phyloP scores from a whole-genome alignment of 2,888 invertebrate genomes.

The Phalera bucephala region DNA sequence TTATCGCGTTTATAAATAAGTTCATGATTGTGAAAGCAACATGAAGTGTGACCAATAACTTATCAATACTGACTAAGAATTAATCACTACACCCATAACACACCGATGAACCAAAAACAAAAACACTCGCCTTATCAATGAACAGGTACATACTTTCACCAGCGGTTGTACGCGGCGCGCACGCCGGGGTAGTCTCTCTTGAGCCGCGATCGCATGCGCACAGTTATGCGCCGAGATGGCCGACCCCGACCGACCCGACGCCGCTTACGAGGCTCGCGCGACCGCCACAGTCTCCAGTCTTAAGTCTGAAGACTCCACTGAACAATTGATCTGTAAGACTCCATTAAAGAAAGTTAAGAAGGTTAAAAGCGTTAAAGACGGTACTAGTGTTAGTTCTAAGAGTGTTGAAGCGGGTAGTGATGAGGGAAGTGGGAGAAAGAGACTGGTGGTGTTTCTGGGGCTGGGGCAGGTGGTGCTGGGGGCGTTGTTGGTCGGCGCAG shows the following conservation, averaged over 20 bases:
- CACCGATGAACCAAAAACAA: background rate
- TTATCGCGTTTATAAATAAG: too few relatives aligned
- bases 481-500: constrained; percentile 84
- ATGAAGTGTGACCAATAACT: too few relatives aligned
- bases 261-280: constrained; percentile 41
- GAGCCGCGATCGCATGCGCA: constrained; percentile 23
- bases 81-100: too few relatives aligned
- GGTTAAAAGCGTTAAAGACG: constrained; percentile 39
- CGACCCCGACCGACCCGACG: constrained; percentile 37
- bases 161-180: constrained; percentile 20
- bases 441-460: constrained; percentile 80
- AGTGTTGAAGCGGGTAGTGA: constrained; percentile 69
- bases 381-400: constrained; percentile 65
- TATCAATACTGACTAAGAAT: too few relatives aligned
- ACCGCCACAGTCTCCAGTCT: constrained; percentile 74
- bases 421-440: constrained; percentile 32
- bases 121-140: constrained; percentile 24
- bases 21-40: too few relatives aligned
- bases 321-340: constrained; percentile 82
- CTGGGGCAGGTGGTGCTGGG: constrained; percentile 85
- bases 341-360: constrained; percentile 61
- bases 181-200: constrained; percentile 31
- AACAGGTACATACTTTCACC: constrained; percentile 37
- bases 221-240: constrained; percentile 37
- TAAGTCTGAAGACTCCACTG: constrained; percentile 81